A percentile compares a stretch with the other conserved stretches of the same genome.
Evolutionary conservation across 2,113 vertebrate genomes (phyloP).

Genomic region (Solea solea): DNA sequence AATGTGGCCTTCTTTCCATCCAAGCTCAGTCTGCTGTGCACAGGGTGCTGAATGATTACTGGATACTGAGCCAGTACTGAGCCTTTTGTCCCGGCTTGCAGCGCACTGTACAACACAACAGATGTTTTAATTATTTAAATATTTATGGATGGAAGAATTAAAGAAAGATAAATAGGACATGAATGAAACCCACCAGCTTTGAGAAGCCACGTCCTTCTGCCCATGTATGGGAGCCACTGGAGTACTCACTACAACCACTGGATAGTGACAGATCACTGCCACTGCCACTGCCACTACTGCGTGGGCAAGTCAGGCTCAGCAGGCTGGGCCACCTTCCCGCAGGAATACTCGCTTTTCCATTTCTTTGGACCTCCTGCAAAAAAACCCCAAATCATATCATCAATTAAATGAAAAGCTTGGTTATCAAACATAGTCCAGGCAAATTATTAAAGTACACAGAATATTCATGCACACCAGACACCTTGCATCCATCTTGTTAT

Average conservation of each 20-base stretch:
- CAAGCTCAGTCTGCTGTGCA: conserved; percentile 87
- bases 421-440: too few species aligned
- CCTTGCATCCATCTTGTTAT: too few species aligned
- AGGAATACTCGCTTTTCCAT: conserved; percentile 81
- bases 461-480: too few species aligned
- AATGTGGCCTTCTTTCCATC: conserved; percentile 90
- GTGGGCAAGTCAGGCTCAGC: conserved; percentile 83
- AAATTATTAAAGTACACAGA: too few species aligned
- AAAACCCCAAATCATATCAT: background rate
- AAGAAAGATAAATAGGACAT: background rate
- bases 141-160: background rate
- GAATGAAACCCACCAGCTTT: conserved; percentile 80
- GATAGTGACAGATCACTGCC: conserved; percentile 90
- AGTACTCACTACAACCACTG: conserved; percentile 90
- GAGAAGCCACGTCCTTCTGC: conserved; percentile 82
- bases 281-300: conserved; percentile 85
- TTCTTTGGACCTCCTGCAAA: conserved; percentile 86
- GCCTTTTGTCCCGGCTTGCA: conserved; percentile 86
- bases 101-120: conserved; percentile 79
- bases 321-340: conserved; percentile 84
- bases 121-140: conserved; percentile 20
- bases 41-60: conserved; percentile 81
- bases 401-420: too few species aligned
- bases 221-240: conserved; percentile 90
- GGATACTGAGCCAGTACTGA: conserved; percentile 85